These are phyloP conservation scores for Bagarius yarrelli DNA, from an alignment of 2,113 vertebrate genomes.

Conservation along the genomic window DNA sequence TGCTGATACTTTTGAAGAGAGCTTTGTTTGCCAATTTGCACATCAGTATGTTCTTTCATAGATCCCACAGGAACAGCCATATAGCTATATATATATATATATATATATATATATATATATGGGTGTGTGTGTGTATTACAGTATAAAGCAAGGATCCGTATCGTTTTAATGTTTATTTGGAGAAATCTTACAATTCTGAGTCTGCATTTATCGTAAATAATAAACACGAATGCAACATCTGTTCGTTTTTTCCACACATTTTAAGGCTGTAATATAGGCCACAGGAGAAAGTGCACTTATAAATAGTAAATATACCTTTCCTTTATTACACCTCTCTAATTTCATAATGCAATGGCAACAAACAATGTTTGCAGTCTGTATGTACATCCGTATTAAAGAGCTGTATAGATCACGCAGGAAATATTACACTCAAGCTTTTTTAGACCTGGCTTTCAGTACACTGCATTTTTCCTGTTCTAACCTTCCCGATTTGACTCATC, in stretches of 20 bases:
- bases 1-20: background rate
- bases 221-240: conserved; percentile 10
- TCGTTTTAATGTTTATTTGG: conserved; percentile 9
- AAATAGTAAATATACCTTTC: conserved; percentile 28
- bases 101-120: background rate
- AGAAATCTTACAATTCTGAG: conserved; percentile 1
- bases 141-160: background rate
- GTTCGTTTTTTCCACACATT: background rate
- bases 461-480: background rate
- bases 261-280: conserved; percentile 33
- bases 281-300: conserved; percentile 10
- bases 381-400: background rate
- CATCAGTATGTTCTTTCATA: background rate
- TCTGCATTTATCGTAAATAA: conserved; percentile 15
- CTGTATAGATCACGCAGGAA: background rate
- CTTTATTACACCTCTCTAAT: conserved; percentile 23
- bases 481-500: background rate
- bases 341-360: conserved; percentile 16
- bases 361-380: conserved; percentile 9
- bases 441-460: background rate
- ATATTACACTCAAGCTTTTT: background rate
- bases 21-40: background rate
- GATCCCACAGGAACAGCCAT: conserved; percentile 7
- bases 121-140: background rate
- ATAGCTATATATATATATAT: background rate